Conservation (phyloP, 2,113 vertebrate genomes). For the Lophura nycthemera region DNA sequence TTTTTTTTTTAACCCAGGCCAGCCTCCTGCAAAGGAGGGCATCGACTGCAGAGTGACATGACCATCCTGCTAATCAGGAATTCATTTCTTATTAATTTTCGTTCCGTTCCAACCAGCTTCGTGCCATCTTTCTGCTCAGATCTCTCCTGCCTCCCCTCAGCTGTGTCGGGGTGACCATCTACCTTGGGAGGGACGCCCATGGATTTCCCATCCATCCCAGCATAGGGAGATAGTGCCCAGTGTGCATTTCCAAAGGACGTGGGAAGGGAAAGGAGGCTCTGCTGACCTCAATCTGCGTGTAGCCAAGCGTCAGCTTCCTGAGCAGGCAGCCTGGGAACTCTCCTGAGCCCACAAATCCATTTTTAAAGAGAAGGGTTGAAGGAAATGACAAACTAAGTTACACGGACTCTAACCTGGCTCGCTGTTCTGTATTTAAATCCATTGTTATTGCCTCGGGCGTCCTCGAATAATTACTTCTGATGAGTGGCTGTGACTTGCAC, state of each 20-base stretch:
- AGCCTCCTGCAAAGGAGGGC: not conserved
- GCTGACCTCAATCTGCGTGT: not conserved
- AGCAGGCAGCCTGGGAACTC: not conserved
- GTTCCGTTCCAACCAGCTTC: not conserved
- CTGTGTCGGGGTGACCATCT: not conserved
- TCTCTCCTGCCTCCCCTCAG: not conserved
- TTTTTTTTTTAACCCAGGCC: not conserved
- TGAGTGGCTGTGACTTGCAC: not conserved
- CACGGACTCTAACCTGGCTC: not conserved
- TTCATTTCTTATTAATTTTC: not conserved
- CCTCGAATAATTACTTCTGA: not conserved
- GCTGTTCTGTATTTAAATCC: conserved; percentile 45
- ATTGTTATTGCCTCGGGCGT: not conserved
- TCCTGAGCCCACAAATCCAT: not conserved
- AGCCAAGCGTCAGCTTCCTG: not conserved
- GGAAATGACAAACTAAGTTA: not conserved
- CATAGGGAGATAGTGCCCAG: not conserved
- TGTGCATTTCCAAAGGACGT: not conserved
- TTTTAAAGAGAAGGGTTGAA: conserved; percentile 3
- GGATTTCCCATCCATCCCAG: not conserved
- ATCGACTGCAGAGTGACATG: not conserved
- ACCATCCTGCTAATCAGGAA: not conserved
- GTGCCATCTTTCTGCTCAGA: not conserved
- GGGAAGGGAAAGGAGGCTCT: not conserved
- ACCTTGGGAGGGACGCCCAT: too few relatives aligned